Conservation (phyloP, 2,888 invertebrate genomes). For the Caenorhabditis drosophilae region DNA sequence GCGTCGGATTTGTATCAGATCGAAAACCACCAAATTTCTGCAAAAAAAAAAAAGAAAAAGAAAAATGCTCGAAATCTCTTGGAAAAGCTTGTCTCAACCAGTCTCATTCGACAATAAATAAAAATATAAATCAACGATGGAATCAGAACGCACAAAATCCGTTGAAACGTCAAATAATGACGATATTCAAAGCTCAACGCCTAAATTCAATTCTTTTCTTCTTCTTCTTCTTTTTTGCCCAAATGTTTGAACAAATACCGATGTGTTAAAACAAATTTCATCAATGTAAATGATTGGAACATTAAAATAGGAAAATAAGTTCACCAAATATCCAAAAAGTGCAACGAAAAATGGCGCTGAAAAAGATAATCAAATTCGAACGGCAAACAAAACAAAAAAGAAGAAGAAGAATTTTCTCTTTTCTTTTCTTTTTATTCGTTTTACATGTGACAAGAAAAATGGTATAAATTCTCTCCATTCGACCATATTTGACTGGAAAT, state of each 20-base stretch:
- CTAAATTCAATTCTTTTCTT: slow-evolving; percentile 3
- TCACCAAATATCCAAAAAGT: slow-evolving; percentile 4
- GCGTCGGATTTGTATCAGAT: background rate
- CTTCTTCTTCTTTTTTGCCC: no score
- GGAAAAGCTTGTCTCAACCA: slow-evolving; percentile 4
- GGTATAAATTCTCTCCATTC: slow-evolving; percentile 16
- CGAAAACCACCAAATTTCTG: slow-evolving; percentile 23
- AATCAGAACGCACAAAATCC: slow-evolving; percentile 28
- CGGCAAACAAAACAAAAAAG: no score
- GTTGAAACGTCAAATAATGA: slow-evolving; percentile 13
- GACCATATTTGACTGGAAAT: slow-evolving; percentile 16
- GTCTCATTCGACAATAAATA: slow-evolving; percentile 23
- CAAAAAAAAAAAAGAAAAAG: no score
- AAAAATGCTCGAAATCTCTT: no score
- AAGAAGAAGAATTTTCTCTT: no score
- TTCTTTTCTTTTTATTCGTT: no score
- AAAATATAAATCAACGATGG: slow-evolving; percentile 23
- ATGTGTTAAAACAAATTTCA: slow-evolving; percentile 26
- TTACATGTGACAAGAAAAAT: slow-evolving; percentile 14
- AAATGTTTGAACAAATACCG: no score
- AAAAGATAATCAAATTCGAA: background rate
- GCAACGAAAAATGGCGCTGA: slow-evolving; percentile 10
- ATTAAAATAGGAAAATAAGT: slow-evolving; percentile 7
- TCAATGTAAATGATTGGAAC: slow-evolving; percentile 10
- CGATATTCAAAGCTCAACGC: slow-evolving; percentile 11